Base-by-base conservation (phyloP, 64 coral and sea anemone genomes). In the Montipora capricornis region DNA sequence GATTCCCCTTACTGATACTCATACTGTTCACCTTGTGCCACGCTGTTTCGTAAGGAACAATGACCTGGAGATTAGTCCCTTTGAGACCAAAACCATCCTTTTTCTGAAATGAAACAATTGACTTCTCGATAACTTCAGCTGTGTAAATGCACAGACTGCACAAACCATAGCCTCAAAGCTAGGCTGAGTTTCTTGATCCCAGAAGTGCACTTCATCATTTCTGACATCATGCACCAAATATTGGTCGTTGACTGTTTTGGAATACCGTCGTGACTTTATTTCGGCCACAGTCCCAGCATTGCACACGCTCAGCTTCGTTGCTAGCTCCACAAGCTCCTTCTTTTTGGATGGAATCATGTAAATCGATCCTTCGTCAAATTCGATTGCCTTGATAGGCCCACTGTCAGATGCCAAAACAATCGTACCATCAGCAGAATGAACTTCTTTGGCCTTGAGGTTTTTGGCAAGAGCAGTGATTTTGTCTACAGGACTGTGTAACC, bases 401-500 rank as follows among this genome's bases (percentile, higher is more conserved):
- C 52, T 55, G 5, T 55, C 52, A 55, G 6, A 55, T 9, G 85
- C 49, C 0, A 75, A 47, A 44, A 74, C 29, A 4, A 75, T 52
- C 0, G 60, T 75, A 3, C 85, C 87, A 62, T 89, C 68, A 76
- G 53, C 6, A 80, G 11, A 90, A 16, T 94, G 77, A 5, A 90
- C 76, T 49, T 94, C 87, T 20, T 29, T 94, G 10, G 91, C 74
- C 57, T 83, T 68, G 3, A 76, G 78, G 4, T 64, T 82, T 76
- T 74, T 80, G 5, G 9, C 61, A 73, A 94, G 89, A 44, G 87
- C 68, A 0, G 68, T 49, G 22, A 94, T 9, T 15, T 83, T 73
- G 75, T 94, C 86, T 44, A 94, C 92, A 75, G 77, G 85, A 53
- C 85, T 89, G 51, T 89, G 93, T 3, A 94, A 53, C 12, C 79